A percentile compares a stretch with the other conserved stretches of the same genome.
These are phyloP conservation scores for Ophion obscuratus DNA, from an alignment of 2,888 invertebrate species.

Conservation along the genomic window DNA sequence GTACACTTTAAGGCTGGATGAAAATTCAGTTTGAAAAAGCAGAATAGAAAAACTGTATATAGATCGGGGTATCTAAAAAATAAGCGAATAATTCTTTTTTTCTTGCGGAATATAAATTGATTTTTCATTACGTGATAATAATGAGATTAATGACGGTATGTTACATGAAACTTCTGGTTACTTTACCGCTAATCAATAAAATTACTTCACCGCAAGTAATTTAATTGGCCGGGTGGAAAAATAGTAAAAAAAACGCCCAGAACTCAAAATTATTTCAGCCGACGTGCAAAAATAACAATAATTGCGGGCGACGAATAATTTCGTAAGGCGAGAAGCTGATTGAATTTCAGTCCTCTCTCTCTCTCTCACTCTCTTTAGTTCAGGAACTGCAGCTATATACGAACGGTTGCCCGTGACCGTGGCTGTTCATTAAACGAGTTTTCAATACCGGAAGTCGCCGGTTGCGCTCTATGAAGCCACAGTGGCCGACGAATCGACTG, in stretches of 20 bases:
- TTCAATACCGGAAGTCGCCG: constrained; percentile 62
- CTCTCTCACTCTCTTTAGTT: constrained; percentile 14
- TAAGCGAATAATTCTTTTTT: too few species aligned
- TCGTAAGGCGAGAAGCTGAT: constrained; percentile 63
- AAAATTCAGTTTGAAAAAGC: too few species aligned
- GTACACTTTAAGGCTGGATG: too few species aligned
- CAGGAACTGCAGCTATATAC: constrained; percentile 4
- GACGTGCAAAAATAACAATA: not conserved
- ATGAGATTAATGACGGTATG: too few species aligned
- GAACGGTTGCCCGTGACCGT: constrained; percentile 53
- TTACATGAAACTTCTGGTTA: too few species aligned
- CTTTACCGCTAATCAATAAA: too few species aligned
- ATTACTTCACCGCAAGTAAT: too few species aligned
- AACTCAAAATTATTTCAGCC: constrained; percentile 6
- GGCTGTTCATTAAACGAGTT: constrained; percentile 60
- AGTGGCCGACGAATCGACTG: constrained; percentile 15
- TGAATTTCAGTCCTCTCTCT: constrained; percentile 12
- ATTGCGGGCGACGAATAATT: constrained; percentile 48
- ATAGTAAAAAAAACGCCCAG: not conserved
- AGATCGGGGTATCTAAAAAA: too few species aligned
- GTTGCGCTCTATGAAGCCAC: constrained; percentile 30
- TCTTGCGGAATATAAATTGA: too few species aligned
- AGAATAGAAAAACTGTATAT: too few species aligned
- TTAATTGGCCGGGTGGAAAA: too few species aligned
- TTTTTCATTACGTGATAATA: too few species aligned